A percentile compares a stretch with the other conserved stretches of the same genome.
Conservation (phyloP, 2,113 vertebrate genomes). For the Perca flavescens region DNA sequence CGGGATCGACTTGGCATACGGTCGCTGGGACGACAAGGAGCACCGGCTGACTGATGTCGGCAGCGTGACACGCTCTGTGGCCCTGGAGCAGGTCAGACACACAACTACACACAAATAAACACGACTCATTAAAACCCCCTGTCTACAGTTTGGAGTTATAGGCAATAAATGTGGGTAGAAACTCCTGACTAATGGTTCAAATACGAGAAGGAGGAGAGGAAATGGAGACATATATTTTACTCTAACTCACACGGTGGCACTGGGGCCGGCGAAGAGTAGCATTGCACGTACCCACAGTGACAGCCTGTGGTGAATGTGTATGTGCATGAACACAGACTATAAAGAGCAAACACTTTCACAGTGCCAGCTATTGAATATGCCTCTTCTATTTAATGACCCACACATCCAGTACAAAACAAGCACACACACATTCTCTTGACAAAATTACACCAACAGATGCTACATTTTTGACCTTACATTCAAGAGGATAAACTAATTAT, state of each 20-base stretch:
- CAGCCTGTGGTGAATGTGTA: not conserved
- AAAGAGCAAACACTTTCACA: not conserved
- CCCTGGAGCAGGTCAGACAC: constrained; percentile 77
- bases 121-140: not conserved
- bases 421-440: not conserved
- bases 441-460: not conserved
- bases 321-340: not conserved
- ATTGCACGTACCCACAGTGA: not conserved
- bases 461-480: not conserved
- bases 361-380: not conserved
- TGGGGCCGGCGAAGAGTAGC: not conserved
- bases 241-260: constrained; percentile 1
- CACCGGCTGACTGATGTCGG: constrained; percentile 94
- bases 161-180: constrained; percentile 3
- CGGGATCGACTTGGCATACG: constrained; percentile 94
- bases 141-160: not conserved
- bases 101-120: constrained; percentile 1
- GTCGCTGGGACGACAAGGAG: constrained; percentile 94
- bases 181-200: constrained; percentile 25
- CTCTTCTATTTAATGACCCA: not conserved
- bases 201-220: not conserved
- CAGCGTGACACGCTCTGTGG: constrained; percentile 88
- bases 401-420: not conserved
- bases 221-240: not conserved
- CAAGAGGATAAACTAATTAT: not conserved